Evolutionary conservation across 1,140 invertebrate genomes (phyloP), one percentile per base, ranked within the genome.

Genomic region (Diorhabda sublineata): DNA sequence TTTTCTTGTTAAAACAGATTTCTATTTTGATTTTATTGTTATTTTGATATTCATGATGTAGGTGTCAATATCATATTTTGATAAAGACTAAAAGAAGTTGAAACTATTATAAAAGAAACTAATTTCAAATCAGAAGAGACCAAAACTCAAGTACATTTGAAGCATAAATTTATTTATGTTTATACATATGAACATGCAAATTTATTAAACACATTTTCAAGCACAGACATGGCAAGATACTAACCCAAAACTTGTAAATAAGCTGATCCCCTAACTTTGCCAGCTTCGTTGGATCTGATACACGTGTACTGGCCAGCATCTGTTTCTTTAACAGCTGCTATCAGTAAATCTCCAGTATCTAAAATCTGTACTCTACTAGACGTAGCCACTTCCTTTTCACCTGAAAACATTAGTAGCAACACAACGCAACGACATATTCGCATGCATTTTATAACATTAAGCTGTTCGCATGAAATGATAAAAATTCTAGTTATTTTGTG

Each of bases 221-320:
- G 47, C 47, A 52, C 47, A 52, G 47, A 52, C 6, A n/a, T 52
- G 47, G 47, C 47, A 52, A 26, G 47, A 61, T 74, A 82, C 83
- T 85, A 85, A 95, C 94, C 91, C 76, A 95, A 83, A 59, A 97
- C 92, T 61, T 86, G 87, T 43, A 98, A 84, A 81, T 88, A 90
- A 58, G 91, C 95, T 71, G 92, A 89, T 67, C 89, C 94, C 76
- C 91, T 88, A 5, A 94, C 89, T 69, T 87, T 88, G 52, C 96
- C 96, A 47, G 93, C 93, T 81, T 93, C 92, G 80, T 98, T 98
- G 42, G 90, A 86, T 69, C 95, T 86, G 61, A 92, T 85, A 80
- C 96, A 98, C 5, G 90, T 92, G 79, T 98, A 98, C 77, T 91
- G 89, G 58, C 95, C 96, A 70, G 89, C 89, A 80, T 98, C 95